phyloP scores from a whole-genome alignment of 2,797 vertebrate species.

The Acanthiza pusilla region DNA sequence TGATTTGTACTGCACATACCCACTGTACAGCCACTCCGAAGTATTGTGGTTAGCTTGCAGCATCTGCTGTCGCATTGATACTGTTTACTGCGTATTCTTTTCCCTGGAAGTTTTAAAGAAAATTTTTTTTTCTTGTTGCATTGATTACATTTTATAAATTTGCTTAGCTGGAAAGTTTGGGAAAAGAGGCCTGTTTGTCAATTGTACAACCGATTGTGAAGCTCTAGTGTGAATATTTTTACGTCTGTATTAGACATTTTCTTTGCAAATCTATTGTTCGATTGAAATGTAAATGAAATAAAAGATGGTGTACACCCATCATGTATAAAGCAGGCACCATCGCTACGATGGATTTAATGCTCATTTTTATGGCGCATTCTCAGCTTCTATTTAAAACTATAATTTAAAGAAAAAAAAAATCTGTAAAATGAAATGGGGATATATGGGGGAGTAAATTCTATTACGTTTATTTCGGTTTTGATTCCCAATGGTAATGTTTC shows the following conservation, averaged over 20 bases:
- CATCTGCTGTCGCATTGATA: slow-evolving; percentile 88
- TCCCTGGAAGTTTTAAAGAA: slow-evolving; percentile 81
- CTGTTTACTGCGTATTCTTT: slow-evolving; percentile 85
- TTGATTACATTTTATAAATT: slow-evolving; percentile 85
- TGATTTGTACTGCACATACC: slow-evolving; percentile 93
- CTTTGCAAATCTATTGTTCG: slow-evolving; percentile 99
- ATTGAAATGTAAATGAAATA: slow-evolving; percentile 98
- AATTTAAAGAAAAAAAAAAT: slow-evolving; percentile 86
- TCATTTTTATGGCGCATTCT: slow-evolving; percentile 94
- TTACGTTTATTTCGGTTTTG: slow-evolving; percentile 91
- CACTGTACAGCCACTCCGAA: slow-evolving; percentile 93
- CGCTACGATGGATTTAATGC: slow-evolving; percentile 93
- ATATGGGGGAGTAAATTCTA: slow-evolving; percentile 89
- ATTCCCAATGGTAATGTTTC: slow-evolving; percentile 89
- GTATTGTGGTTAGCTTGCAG: slow-evolving; percentile 93
- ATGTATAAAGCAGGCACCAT: slow-evolving; percentile 97
- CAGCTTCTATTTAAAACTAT: slow-evolving; percentile 92
- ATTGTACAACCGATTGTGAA: slow-evolving; percentile 91
- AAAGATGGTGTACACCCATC: slow-evolving; percentile 97
- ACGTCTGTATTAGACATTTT: slow-evolving; percentile 99
- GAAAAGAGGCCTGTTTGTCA: slow-evolving; percentile 89
- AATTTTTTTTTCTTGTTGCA: slow-evolving; percentile 78
- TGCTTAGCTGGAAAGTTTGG: slow-evolving; percentile 84
- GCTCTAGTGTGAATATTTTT: slow-evolving; percentile 94
- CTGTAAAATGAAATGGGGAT: slow-evolving; percentile 84